These are phyloP conservation scores for Drosophila pseudotalamancana DNA, from an alignment of 2,888 invertebrate genomes.

Conservation along the genomic window DNA sequence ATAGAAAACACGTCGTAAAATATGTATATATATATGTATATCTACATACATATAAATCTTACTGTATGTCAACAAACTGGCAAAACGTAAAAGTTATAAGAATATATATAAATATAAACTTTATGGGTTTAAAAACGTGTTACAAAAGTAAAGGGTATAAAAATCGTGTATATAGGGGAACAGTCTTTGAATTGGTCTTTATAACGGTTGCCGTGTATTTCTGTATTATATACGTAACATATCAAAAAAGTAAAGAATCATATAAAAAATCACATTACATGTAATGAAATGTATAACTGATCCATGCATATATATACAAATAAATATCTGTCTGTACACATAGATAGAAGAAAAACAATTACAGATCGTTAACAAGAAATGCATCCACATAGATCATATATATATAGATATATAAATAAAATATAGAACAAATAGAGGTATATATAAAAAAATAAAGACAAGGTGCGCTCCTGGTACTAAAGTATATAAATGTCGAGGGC, in stretches of 20 bases:
- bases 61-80: background rate
- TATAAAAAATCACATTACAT: conserved; percentile 35
- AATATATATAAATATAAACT: background rate
- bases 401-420: background rate
- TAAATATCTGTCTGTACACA: background rate
- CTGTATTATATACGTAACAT: conserved; percentile 12
- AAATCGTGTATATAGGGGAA: conserved; percentile 9
- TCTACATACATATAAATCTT: background rate
- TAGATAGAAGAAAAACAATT: conserved; percentile 11
- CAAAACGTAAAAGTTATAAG: background rate
- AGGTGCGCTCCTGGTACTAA: conserved; percentile 21
- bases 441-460: no score
- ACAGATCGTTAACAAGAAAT: conserved; percentile 37
- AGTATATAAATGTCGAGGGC: conserved; percentile 63
- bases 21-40: background rate
- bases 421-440: conserved; percentile 14
- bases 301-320: conserved; percentile 6
- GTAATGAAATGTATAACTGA: conserved; percentile 44
- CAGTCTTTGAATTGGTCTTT: conserved; percentile 36
- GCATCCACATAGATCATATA: conserved; percentile 24
- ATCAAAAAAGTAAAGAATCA: background rate
- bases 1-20: no score
- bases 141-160: background rate
- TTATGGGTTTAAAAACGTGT: background rate
- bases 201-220: conserved; percentile 39